Conservation (phyloP, 2,113 vertebrate species). For the Rhinopomastus cyanomelas region DNA sequence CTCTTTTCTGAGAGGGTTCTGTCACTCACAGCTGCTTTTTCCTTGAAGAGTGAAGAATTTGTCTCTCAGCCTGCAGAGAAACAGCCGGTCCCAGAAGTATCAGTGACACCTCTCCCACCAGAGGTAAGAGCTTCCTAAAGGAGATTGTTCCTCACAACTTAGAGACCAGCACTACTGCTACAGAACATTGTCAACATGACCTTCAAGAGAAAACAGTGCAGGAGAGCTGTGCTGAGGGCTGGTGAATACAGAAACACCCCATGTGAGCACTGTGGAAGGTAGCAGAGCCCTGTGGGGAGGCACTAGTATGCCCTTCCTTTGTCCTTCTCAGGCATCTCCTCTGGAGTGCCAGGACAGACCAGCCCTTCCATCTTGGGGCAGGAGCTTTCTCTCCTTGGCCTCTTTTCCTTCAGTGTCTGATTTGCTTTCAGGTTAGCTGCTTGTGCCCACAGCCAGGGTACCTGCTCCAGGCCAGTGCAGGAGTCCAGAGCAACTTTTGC, state of each 20-base stretch:
- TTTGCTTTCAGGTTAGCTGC: background rate
- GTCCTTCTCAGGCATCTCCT: background rate
- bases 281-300: background rate
- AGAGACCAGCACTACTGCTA: accelerated
- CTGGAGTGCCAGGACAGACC: background rate
- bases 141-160: background rate
- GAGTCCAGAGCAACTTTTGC: background rate
- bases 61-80: slow-evolving; percentile 13
- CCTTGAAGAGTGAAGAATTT: slow-evolving; percentile 55
- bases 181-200: too few species aligned
- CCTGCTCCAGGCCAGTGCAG: background rate
- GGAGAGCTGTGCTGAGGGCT: background rate
- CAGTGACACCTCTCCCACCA: background rate
- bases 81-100: background rate
- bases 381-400: background rate
- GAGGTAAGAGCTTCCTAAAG: slow-evolving; percentile 41
- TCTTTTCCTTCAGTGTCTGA: background rate
- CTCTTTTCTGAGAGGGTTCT: background rate
- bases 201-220: too few species aligned
- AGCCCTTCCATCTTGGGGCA: background rate
- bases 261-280: background rate
- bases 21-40: background rate
- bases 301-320: background rate
- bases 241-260: background rate
- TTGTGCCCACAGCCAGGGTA: background rate